Evolutionary conservation across 1,140 invertebrate genomes (phyloP), one percentile per base, ranked within the genome.

Genomic region (Drosophila ironensis): DNA sequence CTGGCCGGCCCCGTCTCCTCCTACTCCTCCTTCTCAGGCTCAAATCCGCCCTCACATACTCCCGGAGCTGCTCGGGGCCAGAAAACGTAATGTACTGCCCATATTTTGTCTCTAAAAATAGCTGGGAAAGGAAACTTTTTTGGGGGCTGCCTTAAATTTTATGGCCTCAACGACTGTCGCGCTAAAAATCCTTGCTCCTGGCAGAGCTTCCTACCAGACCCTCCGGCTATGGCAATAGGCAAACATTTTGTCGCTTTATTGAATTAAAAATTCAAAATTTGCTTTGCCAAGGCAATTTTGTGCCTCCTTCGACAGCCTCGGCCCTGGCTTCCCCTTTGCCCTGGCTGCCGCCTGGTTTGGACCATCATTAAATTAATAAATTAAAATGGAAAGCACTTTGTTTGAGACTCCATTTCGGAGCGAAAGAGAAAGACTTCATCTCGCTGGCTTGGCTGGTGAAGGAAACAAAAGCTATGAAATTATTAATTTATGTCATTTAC

Each of bases 371-470:
- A 84, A 84, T 84, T 86, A 86, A 84, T 84, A 84, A 84, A 84
- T 84, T 86, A 86, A 80, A 84, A 84, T 86, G 71, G 52, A 84
- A 86, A 84, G 80, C 80, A 84, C 80, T 84, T 86, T 86, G 71
- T 80, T 86, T 84, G 69, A 86, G 54, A 50, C 45, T 40, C 41
- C 38, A 14, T 57, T 14, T 38, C 4, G 2, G 20, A 59, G 42
- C 28, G 20, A 19, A 22, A 30, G 25, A 14, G 44, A 33, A 9
- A 9, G 33, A 47, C 42, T 19, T 12, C 1, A 28, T 7, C 41
- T 28, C 27, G 1, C n/a, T 20, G 35, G 14, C 56, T 42, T 17
- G 8, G 38, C 28, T n/a, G n/a, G n/a, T n/a, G n/a, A n/a, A n/a
- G n/a, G 8, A 0, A 46, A 71, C 67, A 71, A 71, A 71, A 61